Evolutionary conservation across 2,888 invertebrate genomes (phyloP), one percentile per base, ranked within the genome.

Genomic region (Hemaris fuciformis): DNA sequence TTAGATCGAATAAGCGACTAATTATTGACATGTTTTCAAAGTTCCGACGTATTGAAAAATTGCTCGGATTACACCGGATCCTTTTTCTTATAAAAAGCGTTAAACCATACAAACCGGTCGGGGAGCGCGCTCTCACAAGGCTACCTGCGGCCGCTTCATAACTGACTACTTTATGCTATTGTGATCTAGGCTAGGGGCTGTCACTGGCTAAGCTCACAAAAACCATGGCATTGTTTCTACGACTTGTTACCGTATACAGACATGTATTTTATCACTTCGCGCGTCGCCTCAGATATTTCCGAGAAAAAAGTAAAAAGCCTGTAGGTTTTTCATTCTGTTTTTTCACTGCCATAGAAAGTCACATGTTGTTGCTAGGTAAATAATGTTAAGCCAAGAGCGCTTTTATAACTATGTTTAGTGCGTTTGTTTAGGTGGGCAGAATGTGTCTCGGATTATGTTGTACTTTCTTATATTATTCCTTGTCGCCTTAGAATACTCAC

Each of bases 131-230:
- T 87, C 84, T 82, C 85, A 84, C 84, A 83, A 81, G 77, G 77
- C 53, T 75, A 77, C 72, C 62, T 62, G 62, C 68, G 77, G 79
- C 73, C 71, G 85, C 83, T 84, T 88, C 88, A 89, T 90, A 90
- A 88, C 90, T 86, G 88, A 87, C 86, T 85, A 87, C 85, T 89
- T 88, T 87, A 88, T 87, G 87, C 89, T 84, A 89, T 91, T 90
- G 90, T 91, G 87, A 86, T 86, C 89, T 89, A 85, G 84, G 78
- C 88, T 89, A 90, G 87, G 83, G 82, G 85, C 77, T 79, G 84
- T 83, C 80, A 79, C 80, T 77, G 69, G 64, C 64, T 42, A 3
- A 42, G 77, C 73, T 70, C 69, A 85, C 84, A 91, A 90, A 91
- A 91, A 91, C 84, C 73, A 73, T 74, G 70, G 84, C 87, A 90